Evolutionary conservation across 2,888 invertebrate genomes (phyloP), one percentile per base, ranked within the genome.

Genomic region (Patella caerulea): DNA sequence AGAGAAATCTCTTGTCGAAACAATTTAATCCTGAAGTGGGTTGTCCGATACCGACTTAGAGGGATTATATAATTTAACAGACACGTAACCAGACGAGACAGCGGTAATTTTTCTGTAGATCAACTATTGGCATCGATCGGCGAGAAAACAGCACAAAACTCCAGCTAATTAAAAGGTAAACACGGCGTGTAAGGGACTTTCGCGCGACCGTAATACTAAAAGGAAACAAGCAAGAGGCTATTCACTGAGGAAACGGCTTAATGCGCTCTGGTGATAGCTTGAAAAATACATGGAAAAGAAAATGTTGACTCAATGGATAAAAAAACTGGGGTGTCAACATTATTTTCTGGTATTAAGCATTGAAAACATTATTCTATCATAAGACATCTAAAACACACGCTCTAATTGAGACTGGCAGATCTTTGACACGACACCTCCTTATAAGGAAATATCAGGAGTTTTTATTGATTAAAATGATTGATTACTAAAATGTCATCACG

Each of bases 161-260:
- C 24, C 65, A 15, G 65, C 65, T 65, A 65, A 65, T 65, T 65
- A 65, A 65, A 65, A 65, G 24, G 65, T 65, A 65, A 65, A 65
- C 65, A 65, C 9, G 24, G 11, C 24, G 24, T 65, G 24, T 65
- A 24, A 24, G 24, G 24, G 65, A 24, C 65, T 65, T 19, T 19
- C 11, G 65, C 24, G 65, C 19, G 24, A 65, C 24, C 19, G 65
- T 65, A 65, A 65, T 65, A 24, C 65, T 24, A 65, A 65, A 65
- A 24, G 65, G 24, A 65, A 65, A 65, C 65, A 65, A 24, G 65
- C 65, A 65, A 24, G 24, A 65, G 65, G 65, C 24, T 24, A 14
- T 65, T 65, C 19, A 65, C 3, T 17, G 65, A 65, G 65, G 24
- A 65, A 65, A 65, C 24, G 19, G 65, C 24, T 65, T 65, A 65